These are phyloP conservation scores for Drosophila tropicalis DNA, from an alignment of 1,140 invertebrate genomes.

Conservation along the genomic window DNA sequence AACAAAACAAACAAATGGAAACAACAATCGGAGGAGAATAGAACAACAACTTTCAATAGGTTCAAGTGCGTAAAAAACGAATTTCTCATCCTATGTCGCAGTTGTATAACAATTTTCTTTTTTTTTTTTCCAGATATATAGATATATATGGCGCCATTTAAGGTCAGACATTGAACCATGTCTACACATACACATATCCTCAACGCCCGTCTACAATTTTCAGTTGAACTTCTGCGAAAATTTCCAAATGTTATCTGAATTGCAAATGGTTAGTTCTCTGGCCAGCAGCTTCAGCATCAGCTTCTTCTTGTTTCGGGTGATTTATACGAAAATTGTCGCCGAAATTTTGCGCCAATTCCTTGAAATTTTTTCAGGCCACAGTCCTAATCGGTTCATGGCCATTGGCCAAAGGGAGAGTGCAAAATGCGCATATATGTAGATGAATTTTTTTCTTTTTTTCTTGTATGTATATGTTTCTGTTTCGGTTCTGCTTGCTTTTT, in stretches of 20 bases:
- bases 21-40: background rate
- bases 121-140: background rate
- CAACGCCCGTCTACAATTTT: constrained; percentile 7
- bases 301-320: constrained; percentile 15
- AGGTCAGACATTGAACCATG: constrained; percentile 67
- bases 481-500: background rate
- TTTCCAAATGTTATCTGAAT: constrained; percentile 49
- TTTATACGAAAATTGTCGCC: constrained; percentile 58
- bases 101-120: constrained; percentile 8
- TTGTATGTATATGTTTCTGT: background rate
- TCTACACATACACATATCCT: background rate
- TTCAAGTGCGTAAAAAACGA: constrained; percentile 10
- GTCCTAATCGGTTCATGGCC: constrained; percentile 61
- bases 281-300: constrained; percentile 35
- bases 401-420: constrained; percentile 30
- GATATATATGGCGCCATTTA: constrained; percentile 65
- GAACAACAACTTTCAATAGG: constrained; percentile 2
- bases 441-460: background rate
- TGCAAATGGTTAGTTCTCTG: constrained; percentile 54
- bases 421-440: constrained; percentile 55
- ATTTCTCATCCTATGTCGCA: constrained; percentile 5
- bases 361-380: constrained; percentile 33
- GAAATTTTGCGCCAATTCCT: constrained; percentile 68
- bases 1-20: constrained; percentile 9
- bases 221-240: constrained; percentile 55